Percentiles rank a stretch among this genome's conserved stretches.
Evolutionary conservation across 2,888 invertebrate genomes (phyloP).

Genomic region (Drosophila robusta): DNA sequence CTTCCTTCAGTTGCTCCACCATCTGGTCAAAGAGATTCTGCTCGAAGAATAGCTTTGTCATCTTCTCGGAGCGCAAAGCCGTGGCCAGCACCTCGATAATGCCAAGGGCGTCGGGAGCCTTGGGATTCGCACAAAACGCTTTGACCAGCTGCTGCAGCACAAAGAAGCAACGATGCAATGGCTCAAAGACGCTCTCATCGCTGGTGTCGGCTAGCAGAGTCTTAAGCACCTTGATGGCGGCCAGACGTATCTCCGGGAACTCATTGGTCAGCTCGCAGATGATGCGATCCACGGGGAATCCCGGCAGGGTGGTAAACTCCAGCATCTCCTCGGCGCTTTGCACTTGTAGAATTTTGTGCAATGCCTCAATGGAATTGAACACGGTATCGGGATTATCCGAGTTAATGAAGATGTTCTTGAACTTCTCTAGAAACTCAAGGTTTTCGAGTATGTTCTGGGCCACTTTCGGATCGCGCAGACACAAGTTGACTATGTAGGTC

Average conservation of each 20-base stretch:
- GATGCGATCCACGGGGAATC: conserved; percentile 76
- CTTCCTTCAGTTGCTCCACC: conserved; percentile 51
- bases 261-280: conserved; percentile 77
- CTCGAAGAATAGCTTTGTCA: conserved; percentile 79
- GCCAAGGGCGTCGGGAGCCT: conserved; percentile 50
- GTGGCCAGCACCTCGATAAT: conserved; percentile 75
- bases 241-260: conserved; percentile 71
- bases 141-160: conserved; percentile 74
- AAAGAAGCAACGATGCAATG: conserved; percentile 49
- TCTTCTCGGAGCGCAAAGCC: conserved; percentile 73
- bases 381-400: conserved; percentile 78
- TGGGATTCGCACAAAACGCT: conserved; percentile 60
- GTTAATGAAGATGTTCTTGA: conserved; percentile 49
- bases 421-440: conserved; percentile 66
- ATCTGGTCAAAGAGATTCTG: conserved; percentile 77
- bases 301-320: conserved; percentile 49
- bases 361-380: conserved; percentile 70
- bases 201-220: conserved; percentile 66
- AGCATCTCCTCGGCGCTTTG: conserved; percentile 57
- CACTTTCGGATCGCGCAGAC: conserved; percentile 75
- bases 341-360: conserved; percentile 70
- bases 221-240: conserved; percentile 68
- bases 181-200: conserved; percentile 58
- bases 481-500: conserved; percentile 73
- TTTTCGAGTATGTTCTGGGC: conserved; percentile 52